Evolutionary conservation across 2,113 vertebrate species (phyloP), one percentile per base, ranked within the genome.

Genomic region (Mesitornis unicolor): DNA sequence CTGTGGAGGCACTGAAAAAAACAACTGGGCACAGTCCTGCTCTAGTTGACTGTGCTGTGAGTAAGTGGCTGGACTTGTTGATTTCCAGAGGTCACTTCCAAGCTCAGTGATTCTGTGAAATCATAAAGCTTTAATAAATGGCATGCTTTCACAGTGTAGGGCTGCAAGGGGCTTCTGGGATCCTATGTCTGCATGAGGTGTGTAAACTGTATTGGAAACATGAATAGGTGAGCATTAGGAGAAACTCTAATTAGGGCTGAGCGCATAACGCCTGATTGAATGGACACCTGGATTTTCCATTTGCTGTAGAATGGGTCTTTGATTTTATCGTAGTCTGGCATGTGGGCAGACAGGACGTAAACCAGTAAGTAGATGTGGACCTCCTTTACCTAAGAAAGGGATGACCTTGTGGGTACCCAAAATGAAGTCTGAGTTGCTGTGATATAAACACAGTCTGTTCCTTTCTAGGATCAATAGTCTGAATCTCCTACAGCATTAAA

Each of bases 1-100:
- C 13, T 89, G 22, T 70, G 43, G 40, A 60, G 0, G 1, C 57
- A 60, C 4, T 75, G 0, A 6, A 12, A 69, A 85, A 31, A 1
- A 1, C 14, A 48, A 0, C 38, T 48, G 31, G 43, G 12, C 12
- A 4, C 3, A 3, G 43, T 68, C 68, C 59, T 75, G 35, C 36
- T 40, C 12, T 84, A 33, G 38, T 8, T 65, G 54, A 40, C 20
- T 0, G 1, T 64, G 60, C n/a, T 82, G 8, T 38, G 38, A 61
- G 31, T 29, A 56, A 18, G 7, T 26, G 33, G 9, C 28, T 71
- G 2, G 19, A 33, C 19, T 53, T 26, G 3, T 7, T 80, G 48
- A 65, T 92, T 42, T 92, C 40, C 29, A 57, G 48, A 80, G 54
- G 22, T 70, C 16, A 69, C 20, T 73, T 64, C 75, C 35, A 69